Evolutionary conservation across 2,113 vertebrate species (phyloP).

Genomic region (Dasyurus viverrinus): DNA sequence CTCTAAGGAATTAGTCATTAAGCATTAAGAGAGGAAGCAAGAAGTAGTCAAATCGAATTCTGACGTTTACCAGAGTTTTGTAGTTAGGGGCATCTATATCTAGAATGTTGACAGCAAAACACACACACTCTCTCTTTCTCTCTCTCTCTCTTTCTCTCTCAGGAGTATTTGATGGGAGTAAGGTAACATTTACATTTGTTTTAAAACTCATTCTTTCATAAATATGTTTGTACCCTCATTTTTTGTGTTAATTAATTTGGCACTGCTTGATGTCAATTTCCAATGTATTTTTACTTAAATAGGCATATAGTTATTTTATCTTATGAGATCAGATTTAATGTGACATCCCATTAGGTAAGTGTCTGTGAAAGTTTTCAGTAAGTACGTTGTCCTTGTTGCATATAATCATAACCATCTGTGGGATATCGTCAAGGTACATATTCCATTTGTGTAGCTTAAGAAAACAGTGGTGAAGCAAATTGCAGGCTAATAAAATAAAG

Average conservation of each 20-base stretch:
- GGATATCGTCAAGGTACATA: slow-evolving; percentile 81
- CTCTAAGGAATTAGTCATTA: slow-evolving; percentile 83
- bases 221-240: background rate
- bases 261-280: slow-evolving; percentile 53
- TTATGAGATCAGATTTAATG: slow-evolving; percentile 77
- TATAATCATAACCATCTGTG: slow-evolving; percentile 89
- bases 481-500: slow-evolving; percentile 88
- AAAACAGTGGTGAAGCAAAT: slow-evolving; percentile 88
- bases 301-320: slow-evolving; percentile 73
- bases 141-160: background rate
- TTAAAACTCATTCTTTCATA: slow-evolving; percentile 9
- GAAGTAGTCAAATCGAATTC: slow-evolving; percentile 81
- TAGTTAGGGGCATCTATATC: slow-evolving; percentile 79
- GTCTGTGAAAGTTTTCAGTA: slow-evolving; percentile 83
- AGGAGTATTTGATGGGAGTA: slow-evolving; percentile 56
- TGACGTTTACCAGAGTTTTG: slow-evolving; percentile 79
- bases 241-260: slow-evolving; percentile 58
- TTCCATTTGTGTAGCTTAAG: slow-evolving; percentile 81
- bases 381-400: slow-evolving; percentile 80
- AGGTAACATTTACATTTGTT: slow-evolving; percentile 39
- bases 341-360: slow-evolving; percentile 82
- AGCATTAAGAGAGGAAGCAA: slow-evolving; percentile 81
- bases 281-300: slow-evolving; percentile 70
- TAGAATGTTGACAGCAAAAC: slow-evolving; percentile 80
- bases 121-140: background rate